A percentile compares a stretch with the other conserved stretches of the same genome.
These are phyloP conservation scores for Maniola hyperantus DNA, from an alignment of 2,888 invertebrate species.

Conservation along the genomic window DNA sequence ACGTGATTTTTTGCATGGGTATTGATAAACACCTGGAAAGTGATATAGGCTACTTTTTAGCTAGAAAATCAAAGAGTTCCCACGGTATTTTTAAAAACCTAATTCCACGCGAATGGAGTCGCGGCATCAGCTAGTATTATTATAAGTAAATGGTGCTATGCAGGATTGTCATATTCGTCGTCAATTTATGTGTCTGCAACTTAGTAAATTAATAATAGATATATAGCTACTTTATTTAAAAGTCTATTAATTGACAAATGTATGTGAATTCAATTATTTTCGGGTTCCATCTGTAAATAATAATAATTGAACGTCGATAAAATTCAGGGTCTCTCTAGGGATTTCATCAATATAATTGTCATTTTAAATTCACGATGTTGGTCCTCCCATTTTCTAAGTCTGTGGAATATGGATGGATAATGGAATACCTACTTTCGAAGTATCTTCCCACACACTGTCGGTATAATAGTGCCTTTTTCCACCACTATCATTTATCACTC, in stretches of 20 bases:
- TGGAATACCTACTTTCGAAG: neutral
- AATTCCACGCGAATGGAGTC: no score
- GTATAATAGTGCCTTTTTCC: slow-evolving; percentile 22
- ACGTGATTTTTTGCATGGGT: no score
- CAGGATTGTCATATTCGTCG: no score
- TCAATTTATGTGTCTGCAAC: no score
- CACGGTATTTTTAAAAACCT: no score
- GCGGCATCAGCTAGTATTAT: no score
- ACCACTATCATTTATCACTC: slow-evolving; percentile 30
- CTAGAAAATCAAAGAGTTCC: no score
- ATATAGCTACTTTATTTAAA: no score
- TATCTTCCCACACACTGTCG: slow-evolving; percentile 19
- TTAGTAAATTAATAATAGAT: no score
- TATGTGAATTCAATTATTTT: neutral
- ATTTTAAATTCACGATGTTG: neutral
- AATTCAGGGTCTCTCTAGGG: neutral
- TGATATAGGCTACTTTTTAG: no score
- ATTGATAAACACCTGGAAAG: no score
- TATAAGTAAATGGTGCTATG: no score
- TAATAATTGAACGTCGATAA: neutral
- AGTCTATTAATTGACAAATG: neutral
- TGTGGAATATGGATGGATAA: slow-evolving; percentile 1
- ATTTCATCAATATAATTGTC: neutral
- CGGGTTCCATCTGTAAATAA: neutral
- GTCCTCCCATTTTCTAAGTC: neutral